Conservation (phyloP, 2,888 invertebrate genomes). For the Microctonus hyperodae region DNA sequence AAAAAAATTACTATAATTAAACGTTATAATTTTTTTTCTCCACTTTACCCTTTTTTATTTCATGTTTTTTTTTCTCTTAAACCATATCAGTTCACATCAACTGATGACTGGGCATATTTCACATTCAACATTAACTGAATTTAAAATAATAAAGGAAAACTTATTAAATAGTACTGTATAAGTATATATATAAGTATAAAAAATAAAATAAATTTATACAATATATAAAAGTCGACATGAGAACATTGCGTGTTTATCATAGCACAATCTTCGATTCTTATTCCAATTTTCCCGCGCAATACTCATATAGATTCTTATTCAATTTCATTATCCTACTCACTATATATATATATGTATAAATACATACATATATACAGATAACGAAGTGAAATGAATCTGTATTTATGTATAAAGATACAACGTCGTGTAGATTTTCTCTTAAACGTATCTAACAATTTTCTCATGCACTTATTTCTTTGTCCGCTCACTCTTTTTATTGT, state of each 20-base stretch:
- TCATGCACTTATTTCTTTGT: neutral
- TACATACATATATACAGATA: too few relatives aligned
- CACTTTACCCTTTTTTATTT: neutral
- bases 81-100: neutral
- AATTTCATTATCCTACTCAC: conserved; percentile 3
- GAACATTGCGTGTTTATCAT: conserved; percentile 1
- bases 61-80: neutral
- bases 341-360: neutral
- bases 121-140: neutral
- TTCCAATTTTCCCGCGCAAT: conserved; percentile 16
- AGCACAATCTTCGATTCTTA: conserved; percentile 9
- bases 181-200: neutral
- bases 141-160: neutral
- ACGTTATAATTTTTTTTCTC: neutral
- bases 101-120: neutral
- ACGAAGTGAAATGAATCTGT: neutral
- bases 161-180: neutral
- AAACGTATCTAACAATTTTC: conserved; percentile 1
- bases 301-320: neutral
- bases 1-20: conserved; percentile 1
- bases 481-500: neutral
- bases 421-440: conserved; percentile 5
- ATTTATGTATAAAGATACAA: neutral
- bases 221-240: neutral
- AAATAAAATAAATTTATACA: conserved; percentile 2